These are phyloP conservation scores for Bufo bufo DNA, from an alignment of 2,113 vertebrate species.

Conservation along the genomic window DNA sequence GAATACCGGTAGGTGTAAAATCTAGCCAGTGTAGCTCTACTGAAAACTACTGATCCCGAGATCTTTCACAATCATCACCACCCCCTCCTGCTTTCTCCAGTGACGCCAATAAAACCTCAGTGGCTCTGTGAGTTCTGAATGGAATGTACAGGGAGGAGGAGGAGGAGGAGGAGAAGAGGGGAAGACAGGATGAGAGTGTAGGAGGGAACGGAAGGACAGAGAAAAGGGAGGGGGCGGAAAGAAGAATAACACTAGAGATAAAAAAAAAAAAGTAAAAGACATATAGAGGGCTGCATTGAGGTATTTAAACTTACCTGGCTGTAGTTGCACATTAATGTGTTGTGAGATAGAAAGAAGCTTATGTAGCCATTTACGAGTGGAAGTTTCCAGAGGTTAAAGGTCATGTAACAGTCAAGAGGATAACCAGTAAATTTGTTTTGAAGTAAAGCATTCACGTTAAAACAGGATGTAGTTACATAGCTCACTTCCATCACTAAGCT, in stretches of 20 bases:
- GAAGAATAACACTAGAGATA: conserved; percentile 35
- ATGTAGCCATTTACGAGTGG: not conserved
- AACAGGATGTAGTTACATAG: no score
- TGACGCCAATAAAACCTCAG: conserved; percentile 47
- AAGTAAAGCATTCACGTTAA: no score
- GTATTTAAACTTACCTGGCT: not conserved
- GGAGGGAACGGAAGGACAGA: conserved; percentile 41
- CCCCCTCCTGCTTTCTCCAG: conserved; percentile 25
- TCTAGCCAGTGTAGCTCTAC: not conserved
- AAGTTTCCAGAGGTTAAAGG: conserved; percentile 43
- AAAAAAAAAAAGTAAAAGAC: not conserved
- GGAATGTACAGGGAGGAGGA: conserved; percentile 53
- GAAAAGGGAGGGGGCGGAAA: conserved; percentile 39
- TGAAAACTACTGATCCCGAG: not conserved
- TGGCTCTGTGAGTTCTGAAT: conserved; percentile 28
- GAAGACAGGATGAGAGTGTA: not conserved
- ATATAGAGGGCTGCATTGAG: not conserved
- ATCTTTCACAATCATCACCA: conserved; percentile 9
- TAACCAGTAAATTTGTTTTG: no score
- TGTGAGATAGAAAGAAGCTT: no score
- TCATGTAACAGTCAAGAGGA: conserved; percentile 21
- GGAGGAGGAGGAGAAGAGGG: not conserved
- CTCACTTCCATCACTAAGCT: no score
- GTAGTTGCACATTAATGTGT: not conserved
- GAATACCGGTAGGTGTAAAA: not conserved